Base-by-base conservation (phyloP, 2,113 vertebrate species). In the pig (Sus scrofa) region DNA sequence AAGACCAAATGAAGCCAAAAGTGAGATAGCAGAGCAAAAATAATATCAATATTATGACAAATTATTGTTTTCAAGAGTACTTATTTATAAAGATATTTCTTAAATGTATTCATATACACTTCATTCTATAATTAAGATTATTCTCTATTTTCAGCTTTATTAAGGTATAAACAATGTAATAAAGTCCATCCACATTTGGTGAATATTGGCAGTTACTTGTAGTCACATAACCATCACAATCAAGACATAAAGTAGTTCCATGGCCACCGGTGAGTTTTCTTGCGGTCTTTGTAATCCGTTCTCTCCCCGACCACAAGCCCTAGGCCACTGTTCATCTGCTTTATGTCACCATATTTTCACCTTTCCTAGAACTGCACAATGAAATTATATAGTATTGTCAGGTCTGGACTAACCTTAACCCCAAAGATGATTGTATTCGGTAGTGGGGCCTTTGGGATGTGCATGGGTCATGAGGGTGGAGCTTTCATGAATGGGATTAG, bases 1-100 rank as follows among this genome's bases (percentile, higher is more conserved):
- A 95, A 85, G 3, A 58, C 18, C 13, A 93, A 87, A 67, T 60
- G 24, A 73, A 86, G 7, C 22, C 54, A 74, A 86, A 86, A 94
- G 20, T 3, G 84, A 78, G 0, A 50, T 56, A 68, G 34, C 34
- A 87, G 63, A 79, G 20, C 20, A 71, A 92, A 92, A 83, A 11
- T 27, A 18, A 34, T 75, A 30, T 26, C 44, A 60, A 26, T 52
- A 68, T n/a, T n/a, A 70, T 67, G 37, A 19, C 22, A 85, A 54
- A 60, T 44, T 30, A 86, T 56, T 71, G 0, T 67, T 87, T 91
- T 89, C 4, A 67, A 60, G 3, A 74, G 3, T 75, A 15, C 15
- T 63, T 82, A n/a, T 44, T 88, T 73, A 44, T 56, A 63, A 86
- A 75, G 3, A 30, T 32, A 9, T 52, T 78, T 67, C 73, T 73